Evolutionary conservation across 2,888 invertebrate species (phyloP).

Genomic region (Ellobium chinense): DNA sequence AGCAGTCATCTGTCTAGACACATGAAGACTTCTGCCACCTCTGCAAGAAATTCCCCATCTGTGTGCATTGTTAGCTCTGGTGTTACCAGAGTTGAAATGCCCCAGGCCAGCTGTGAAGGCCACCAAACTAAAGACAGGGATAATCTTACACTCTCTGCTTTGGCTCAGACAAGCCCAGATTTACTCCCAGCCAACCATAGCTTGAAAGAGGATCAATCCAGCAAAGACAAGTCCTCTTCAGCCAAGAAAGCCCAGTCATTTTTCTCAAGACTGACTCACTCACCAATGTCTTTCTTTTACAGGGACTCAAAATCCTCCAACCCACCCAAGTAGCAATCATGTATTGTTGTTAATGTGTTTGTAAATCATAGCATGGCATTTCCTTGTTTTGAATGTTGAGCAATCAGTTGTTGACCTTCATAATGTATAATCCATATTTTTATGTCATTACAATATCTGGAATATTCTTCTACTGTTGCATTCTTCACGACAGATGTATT

Average conservation of each 20-base stretch:
- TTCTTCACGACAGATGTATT: no score
- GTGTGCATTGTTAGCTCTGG: not conserved
- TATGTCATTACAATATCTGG: no score
- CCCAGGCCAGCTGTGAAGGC: not conserved
- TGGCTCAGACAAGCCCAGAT: conserved; percentile 11
- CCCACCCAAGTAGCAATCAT: conserved; percentile 1
- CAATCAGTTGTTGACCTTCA: no score
- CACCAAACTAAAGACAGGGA: not conserved
- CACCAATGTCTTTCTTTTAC: conserved; percentile 34
- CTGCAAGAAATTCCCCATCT: not conserved
- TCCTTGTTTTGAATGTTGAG: no score
- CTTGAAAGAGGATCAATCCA: not conserved
- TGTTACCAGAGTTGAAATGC: not conserved
- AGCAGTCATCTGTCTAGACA: not conserved
- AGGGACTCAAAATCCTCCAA: conserved; percentile 27
- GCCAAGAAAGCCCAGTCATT: conserved; percentile 32
- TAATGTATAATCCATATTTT: no score
- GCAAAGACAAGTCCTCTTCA: not conserved
- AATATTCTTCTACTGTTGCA: no score
- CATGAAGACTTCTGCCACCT: not conserved
- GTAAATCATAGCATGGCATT: not conserved
- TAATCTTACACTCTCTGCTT: not conserved
- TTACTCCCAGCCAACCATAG: not conserved
- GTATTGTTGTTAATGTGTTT: not conserved
- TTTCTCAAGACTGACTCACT: conserved; percentile 35